Conservation (phyloP, 2,888 invertebrate species). For the Lysandra coridon region DNA sequence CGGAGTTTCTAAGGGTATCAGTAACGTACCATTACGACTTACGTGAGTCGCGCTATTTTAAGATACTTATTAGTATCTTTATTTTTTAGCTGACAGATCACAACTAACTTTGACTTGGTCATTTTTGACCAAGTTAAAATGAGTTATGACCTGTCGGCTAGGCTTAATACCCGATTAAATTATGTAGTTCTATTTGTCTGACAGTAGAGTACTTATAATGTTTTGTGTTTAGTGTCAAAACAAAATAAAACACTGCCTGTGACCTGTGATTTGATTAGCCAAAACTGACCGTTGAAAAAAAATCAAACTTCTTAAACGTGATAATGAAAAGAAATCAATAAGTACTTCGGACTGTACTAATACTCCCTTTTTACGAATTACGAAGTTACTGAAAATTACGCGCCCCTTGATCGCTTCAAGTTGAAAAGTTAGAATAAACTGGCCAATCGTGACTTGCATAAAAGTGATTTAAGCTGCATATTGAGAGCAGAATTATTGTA, state of each 20-base stretch:
- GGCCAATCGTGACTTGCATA: conserved; percentile 74
- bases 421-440: conserved; percentile 78
- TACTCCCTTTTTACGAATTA: not conserved
- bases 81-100: too few relatives aligned
- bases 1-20: conserved; percentile 61
- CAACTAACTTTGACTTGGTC: too few relatives aligned
- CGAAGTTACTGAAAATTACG: conserved; percentile 66
- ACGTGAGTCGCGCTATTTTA: not conserved
- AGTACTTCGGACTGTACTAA: not conserved
- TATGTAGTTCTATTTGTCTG: too few relatives aligned
- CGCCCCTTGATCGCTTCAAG: conserved; percentile 72
- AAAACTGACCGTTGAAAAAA: not conserved
- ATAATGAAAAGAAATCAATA: not conserved
- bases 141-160: too few relatives aligned
- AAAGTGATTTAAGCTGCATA: conserved; percentile 40
- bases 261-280: not conserved
- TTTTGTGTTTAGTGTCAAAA: too few relatives aligned
- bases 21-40: not conserved
- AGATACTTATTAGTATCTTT: not conserved
- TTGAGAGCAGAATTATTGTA: not conserved
- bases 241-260: too few relatives aligned
- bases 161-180: too few relatives aligned
- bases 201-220: too few relatives aligned
- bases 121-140: too few relatives aligned
- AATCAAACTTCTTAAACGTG: not conserved